Conservation (phyloP, 2,888 invertebrate genomes). For the Epistrophe eligans region DNA sequence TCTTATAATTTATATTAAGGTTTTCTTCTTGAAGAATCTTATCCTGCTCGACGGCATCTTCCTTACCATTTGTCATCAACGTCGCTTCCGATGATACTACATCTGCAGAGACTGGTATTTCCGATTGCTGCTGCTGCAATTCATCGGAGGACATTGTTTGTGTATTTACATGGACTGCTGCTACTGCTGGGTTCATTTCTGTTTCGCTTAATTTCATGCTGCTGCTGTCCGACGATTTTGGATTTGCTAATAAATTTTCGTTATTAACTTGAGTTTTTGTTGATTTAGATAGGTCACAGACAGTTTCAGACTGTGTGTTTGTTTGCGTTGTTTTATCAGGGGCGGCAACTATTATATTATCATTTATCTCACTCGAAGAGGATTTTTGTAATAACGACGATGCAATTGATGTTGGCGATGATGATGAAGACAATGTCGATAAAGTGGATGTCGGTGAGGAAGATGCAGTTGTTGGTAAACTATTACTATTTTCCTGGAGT, state of each 20-base stretch:
- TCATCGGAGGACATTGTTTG: slow-evolving; percentile 59
- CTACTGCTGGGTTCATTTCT: slow-evolving; percentile 30
- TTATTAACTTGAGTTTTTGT: background rate
- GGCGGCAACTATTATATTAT: slow-evolving; percentile 28
- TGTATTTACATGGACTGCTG: slow-evolving; percentile 47
- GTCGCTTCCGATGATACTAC: background rate
- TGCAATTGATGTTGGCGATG: slow-evolving; percentile 49
- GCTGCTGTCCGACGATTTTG: slow-evolving; percentile 52
- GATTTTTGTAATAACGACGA: slow-evolving; percentile 42
- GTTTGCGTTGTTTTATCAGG: slow-evolving; percentile 36
- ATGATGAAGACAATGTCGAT: slow-evolving; percentile 65
- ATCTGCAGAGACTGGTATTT: slow-evolving; percentile 16
- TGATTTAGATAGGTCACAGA: slow-evolving; percentile 31
- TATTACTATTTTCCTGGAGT: slow-evolving; percentile 51
- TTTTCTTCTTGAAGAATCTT: slow-evolving; percentile 26
- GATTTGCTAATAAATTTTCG: slow-evolving; percentile 17
- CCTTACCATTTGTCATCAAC: slow-evolving; percentile 43
- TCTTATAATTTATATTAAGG: slow-evolving; percentile 47
- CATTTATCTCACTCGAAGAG: slow-evolving; percentile 29
- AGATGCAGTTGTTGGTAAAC: slow-evolving; percentile 60
- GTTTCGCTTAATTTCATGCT: slow-evolving; percentile 65
- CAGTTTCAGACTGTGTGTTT: slow-evolving; percentile 21
- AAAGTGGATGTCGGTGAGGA: slow-evolving; percentile 74
- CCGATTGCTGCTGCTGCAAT: slow-evolving; percentile 27
- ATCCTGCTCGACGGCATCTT: background rate